Conservation (phyloP, 2,888 invertebrate species). For the Panzeria rudis region DNA sequence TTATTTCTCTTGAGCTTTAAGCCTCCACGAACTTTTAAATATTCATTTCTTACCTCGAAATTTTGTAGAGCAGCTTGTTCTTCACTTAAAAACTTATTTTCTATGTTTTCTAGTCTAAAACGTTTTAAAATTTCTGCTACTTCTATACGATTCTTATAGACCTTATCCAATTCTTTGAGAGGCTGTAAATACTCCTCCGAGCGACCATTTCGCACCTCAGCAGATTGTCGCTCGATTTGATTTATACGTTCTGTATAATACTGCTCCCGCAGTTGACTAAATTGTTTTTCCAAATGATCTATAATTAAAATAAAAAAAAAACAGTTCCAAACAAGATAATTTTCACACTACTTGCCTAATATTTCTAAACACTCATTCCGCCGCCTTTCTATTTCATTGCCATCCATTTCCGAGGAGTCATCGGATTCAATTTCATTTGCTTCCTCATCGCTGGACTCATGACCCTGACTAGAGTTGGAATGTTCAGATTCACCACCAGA, state of each 20-base stretch:
- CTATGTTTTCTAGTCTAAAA: slow-evolving; percentile 91
- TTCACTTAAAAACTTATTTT: slow-evolving; percentile 94
- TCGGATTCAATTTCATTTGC: slow-evolving; percentile 93
- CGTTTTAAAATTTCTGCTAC: slow-evolving; percentile 94
- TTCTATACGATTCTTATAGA: slow-evolving; percentile 92
- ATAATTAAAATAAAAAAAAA: slow-evolving; percentile 49
- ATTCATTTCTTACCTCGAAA: slow-evolving; percentile 87
- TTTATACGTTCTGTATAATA: slow-evolving; percentile 92
- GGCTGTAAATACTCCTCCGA: slow-evolving; percentile 96
- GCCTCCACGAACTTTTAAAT: no score
- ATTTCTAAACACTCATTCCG: slow-evolving; percentile 93
- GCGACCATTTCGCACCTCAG: slow-evolving; percentile 93
- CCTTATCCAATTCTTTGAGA: slow-evolving; percentile 92
- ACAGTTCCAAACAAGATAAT: not conserved
- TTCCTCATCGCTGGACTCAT: slow-evolving; percentile 89
- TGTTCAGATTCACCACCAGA: slow-evolving; percentile 89
- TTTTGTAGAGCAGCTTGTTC: slow-evolving; percentile 94
- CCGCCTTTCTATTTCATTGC: slow-evolving; percentile 93
- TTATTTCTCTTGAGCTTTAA: no score
- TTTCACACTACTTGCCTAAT: slow-evolving; percentile 84
- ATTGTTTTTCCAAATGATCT: slow-evolving; percentile 95
- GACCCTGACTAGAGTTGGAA: slow-evolving; percentile 88
- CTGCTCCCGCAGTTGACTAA: slow-evolving; percentile 93
- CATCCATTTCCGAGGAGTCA: slow-evolving; percentile 96
- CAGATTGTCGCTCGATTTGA: slow-evolving; percentile 92